These are phyloP conservation scores for Chromobotia macracanthus DNA, from an alignment of 2,797 vertebrate species.

Conservation along the genomic window DNA sequence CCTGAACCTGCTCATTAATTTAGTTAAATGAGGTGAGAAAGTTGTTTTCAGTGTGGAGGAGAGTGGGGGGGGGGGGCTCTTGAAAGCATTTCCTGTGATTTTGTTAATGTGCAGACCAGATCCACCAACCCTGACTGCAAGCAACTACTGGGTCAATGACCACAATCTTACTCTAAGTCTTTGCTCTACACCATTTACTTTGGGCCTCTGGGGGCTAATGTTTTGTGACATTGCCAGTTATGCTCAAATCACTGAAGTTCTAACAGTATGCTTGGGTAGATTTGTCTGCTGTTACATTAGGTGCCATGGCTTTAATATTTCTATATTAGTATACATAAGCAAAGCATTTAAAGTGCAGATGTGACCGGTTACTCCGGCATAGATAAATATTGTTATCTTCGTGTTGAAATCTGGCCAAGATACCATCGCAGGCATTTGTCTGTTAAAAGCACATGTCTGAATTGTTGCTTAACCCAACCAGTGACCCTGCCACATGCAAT, in stretches of 20 bases:
- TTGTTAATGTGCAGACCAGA: constrained; percentile 65
- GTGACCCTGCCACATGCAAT: constrained; percentile 81
- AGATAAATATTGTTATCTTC: constrained; percentile 12
- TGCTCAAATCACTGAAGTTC: constrained; percentile 72
- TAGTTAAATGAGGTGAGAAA: constrained; percentile 85
- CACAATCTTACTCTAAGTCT: constrained; percentile 60
- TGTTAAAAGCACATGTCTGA: constrained; percentile 75
- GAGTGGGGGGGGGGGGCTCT: constrained; percentile 62
- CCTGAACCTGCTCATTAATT: constrained; percentile 80
- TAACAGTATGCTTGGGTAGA: constrained; percentile 52
- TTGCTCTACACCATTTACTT: constrained; percentile 69
- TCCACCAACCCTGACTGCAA: constrained; percentile 32
- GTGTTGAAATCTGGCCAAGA: constrained; percentile 2
- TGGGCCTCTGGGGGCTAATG: constrained; percentile 69
- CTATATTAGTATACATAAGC: not conserved
- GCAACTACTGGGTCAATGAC: constrained; percentile 72
- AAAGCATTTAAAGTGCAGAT: not conserved
- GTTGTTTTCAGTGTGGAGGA: constrained; percentile 72
- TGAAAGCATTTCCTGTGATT: constrained; percentile 76
- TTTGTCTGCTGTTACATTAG: not conserved
- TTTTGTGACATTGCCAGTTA: constrained; percentile 73
- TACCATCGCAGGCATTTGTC: constrained; percentile 61
- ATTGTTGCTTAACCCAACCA: constrained; percentile 82
- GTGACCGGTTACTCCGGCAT: not conserved
- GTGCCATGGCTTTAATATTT: not conserved